Evolutionary conservation across 30 jellyfish, hydroid and myxozoan species (phyloP), one percentile per base, ranked within the genome.

Genomic region (Aurelia sp.): DNA sequence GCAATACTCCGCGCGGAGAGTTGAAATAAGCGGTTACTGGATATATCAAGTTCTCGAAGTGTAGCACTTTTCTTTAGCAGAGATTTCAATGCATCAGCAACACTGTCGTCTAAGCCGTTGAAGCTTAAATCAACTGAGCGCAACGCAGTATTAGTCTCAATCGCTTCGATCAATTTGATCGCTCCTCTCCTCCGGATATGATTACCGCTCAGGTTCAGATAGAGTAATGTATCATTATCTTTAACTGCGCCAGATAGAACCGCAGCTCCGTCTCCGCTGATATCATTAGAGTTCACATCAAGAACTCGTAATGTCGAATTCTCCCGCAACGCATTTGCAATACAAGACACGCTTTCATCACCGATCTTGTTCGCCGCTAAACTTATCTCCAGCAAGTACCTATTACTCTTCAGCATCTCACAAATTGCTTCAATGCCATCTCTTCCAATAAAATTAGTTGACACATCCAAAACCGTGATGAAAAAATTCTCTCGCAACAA

Each of bases 51-150:
- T 35, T 87, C 96, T 23, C 82, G 48, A 30, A 87, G 83, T 10
- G 82, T 48, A 12, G 16, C 52, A 62, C 71, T 87, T 11, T 51
- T 50, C 37, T 21, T 37, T 11, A 87, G 91, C 0, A 71, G 13
- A 6, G 58, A 21, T 27, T 79, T 76, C 17, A 87, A 69, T 23
- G 80, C 59, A 13, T n/a, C 70, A 3, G 91, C 75, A 48, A 61
- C 84, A 67, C n/a, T 4, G 47, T 77, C 91, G 33, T 73, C 91
- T 12, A 87, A 69, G 47, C 96, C 96, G 67, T 87, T 87, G 53
- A 64, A 58, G 58, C 90, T 72, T 40, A 87, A 31, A 71, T 87
- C 76, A 31, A 78, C 78, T 4, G 79, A 53, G 4, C 87, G 87
- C 68, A 87, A 70, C 68, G 84, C 27, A 3, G 20, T 3, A 62